Conservation (phyloP, 2,113 vertebrate species). For the Rhinopomastus cyanomelas region DNA sequence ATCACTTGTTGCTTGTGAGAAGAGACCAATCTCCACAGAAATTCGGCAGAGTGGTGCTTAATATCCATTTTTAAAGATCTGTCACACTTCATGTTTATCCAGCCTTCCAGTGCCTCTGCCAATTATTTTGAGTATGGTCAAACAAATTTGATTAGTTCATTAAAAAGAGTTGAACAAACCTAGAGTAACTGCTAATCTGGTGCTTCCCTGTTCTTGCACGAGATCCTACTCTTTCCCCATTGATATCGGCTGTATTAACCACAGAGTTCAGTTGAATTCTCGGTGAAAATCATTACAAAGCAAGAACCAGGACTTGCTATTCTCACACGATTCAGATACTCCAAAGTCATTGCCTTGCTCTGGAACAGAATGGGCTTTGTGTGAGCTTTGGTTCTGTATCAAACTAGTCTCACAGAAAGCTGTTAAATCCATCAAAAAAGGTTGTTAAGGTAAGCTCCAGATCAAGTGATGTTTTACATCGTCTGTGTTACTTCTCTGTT, state of each 20-base stretch:
- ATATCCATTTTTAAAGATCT: neutral
- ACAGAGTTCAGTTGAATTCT: neutral
- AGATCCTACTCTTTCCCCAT: neutral
- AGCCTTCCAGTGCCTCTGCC: neutral
- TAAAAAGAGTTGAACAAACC: neutral
- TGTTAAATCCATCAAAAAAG: constrained; percentile 24
- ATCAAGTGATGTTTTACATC: constrained; percentile 57
- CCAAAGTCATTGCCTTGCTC: neutral
- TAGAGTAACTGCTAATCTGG: neutral
- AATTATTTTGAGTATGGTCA: neutral
- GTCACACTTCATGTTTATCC: neutral
- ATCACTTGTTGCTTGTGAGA: too few species aligned
- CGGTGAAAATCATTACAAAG: neutral
- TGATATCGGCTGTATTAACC: neutral
- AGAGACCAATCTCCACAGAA: neutral
- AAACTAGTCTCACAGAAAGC: constrained; percentile 4
- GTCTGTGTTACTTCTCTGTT: constrained; percentile 47
- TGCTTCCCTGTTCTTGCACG: neutral
- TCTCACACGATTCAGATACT: neutral
- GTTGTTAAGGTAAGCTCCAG: constrained; percentile 1
- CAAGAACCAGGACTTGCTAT: neutral
- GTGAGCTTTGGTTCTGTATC: neutral
- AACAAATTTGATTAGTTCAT: neutral
- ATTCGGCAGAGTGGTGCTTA: neutral
- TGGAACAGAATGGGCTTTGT: neutral